Percentiles rank a stretch among this genome's conserved stretches.
Conservation (phyloP, 2,888 invertebrate genomes). For the Pandemis corylana region DNA sequence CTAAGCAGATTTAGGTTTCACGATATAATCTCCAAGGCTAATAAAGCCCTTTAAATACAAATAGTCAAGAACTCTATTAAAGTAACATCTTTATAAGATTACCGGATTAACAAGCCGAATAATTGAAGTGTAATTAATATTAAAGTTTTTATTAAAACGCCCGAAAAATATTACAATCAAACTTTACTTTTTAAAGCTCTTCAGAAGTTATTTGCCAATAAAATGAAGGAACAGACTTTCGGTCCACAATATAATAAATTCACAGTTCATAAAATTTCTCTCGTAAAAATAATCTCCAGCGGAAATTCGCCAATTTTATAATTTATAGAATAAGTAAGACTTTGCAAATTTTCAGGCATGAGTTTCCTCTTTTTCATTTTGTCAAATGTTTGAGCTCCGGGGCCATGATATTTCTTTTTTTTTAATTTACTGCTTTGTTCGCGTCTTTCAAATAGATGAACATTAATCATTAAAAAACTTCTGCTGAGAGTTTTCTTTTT, state of each 20-base stretch:
- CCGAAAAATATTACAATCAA: slow-evolving; percentile 1
- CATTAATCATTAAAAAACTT: background rate
- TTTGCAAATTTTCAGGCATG: slow-evolving; percentile 3
- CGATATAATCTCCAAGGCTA: background rate
- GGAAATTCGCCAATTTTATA: slow-evolving; percentile 11
- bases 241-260: slow-evolving; percentile 7
- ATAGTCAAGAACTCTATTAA: background rate
- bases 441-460: background rate
- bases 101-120: slow-evolving; percentile 2
- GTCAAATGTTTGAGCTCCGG: background rate
- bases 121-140: slow-evolving; percentile 1
- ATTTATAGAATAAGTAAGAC: slow-evolving; percentile 10
- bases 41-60: background rate
- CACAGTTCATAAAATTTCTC: slow-evolving; percentile 15
- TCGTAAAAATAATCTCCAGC: slow-evolving; percentile 2
- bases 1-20: no score
- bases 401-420: slow-evolving; percentile 1
- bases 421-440: background rate
- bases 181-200: slow-evolving; percentile 4
- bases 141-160: background rate
- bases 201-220: background rate
- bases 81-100: background rate
- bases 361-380: background rate
- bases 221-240: background rate
- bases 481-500: background rate